Conservation (phyloP, 2,888 invertebrate genomes). For the Euproctis similis region DNA sequence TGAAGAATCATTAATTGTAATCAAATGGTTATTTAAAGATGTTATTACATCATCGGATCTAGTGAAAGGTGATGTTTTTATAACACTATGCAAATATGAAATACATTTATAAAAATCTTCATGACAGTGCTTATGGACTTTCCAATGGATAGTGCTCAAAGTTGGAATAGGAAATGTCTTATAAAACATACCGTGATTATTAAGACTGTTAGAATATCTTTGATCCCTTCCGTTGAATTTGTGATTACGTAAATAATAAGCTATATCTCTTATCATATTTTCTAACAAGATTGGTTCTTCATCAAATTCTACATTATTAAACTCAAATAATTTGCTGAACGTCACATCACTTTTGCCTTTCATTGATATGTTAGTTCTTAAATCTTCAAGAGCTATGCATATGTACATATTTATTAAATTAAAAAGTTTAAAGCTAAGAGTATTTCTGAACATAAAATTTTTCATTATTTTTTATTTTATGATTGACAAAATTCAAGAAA, state of each 20-base stretch:
- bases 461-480: too few species aligned
- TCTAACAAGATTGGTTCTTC: constrained; percentile 47
- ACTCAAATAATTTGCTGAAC: neutral
- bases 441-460: too few species aligned
- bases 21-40: constrained; percentile 51
- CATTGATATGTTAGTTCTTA: too few species aligned
- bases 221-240: constrained; percentile 80
- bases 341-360: neutral
- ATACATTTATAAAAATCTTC: constrained; percentile 72
- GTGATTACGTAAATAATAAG: constrained; percentile 76
- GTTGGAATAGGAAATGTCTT: constrained; percentile 72
- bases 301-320: constrained; percentile 13
- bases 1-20: constrained; percentile 6
- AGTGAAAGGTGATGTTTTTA: constrained; percentile 52
- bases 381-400: too few species aligned
- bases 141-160: constrained; percentile 76
- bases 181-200: constrained; percentile 35
- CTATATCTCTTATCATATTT: constrained; percentile 72
- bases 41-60: constrained; percentile 69
- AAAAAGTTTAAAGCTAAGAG: too few species aligned
- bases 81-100: constrained; percentile 63
- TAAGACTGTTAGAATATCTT: constrained; percentile 43
- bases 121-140: constrained; percentile 74
- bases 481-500: too few species aligned
- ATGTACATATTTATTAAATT: too few species aligned